phyloP scores from a whole-genome alignment of 2,113 vertebrate genomes.

The Nannospalax galili region DNA sequence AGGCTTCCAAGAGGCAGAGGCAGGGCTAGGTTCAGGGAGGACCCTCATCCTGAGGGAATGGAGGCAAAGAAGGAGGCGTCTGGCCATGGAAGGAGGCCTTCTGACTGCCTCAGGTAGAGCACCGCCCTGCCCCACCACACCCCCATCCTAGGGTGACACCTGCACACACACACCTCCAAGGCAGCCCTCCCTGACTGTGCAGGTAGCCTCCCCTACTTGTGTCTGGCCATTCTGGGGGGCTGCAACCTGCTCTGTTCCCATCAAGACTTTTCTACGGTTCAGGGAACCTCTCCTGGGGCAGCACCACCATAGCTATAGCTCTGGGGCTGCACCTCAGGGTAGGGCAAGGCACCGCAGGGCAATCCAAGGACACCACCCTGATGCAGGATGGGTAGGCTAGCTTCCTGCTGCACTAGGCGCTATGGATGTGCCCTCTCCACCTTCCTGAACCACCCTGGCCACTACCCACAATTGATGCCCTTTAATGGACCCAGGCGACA shows the following conservation, averaged over 20 bases:
- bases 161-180: too few species aligned
- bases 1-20: not conserved
- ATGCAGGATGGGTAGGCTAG: not conserved
- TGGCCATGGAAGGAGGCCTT: accelerated
- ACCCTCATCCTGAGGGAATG: too few species aligned
- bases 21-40: too few species aligned
- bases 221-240: not conserved
- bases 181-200: not conserved
- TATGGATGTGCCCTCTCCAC: not conserved
- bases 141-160: too few species aligned
- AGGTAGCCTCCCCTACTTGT: accelerated
- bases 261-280: accelerated
- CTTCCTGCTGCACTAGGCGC: accelerated
- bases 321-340: too few species aligned
- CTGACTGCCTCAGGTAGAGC: too few species aligned
- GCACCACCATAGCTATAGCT: not conserved
- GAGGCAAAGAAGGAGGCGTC: not conserved
- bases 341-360: not conserved
- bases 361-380: accelerated
- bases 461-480: accelerated
- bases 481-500: not conserved
- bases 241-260: accelerated
- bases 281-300: not conserved
- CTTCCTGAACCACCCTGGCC: not conserved
- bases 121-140: not conserved